Evolutionary conservation across 2,113 vertebrate genomes (phyloP), one percentile per base, ranked within the genome.

Genomic region (Nanger granti): DNA sequence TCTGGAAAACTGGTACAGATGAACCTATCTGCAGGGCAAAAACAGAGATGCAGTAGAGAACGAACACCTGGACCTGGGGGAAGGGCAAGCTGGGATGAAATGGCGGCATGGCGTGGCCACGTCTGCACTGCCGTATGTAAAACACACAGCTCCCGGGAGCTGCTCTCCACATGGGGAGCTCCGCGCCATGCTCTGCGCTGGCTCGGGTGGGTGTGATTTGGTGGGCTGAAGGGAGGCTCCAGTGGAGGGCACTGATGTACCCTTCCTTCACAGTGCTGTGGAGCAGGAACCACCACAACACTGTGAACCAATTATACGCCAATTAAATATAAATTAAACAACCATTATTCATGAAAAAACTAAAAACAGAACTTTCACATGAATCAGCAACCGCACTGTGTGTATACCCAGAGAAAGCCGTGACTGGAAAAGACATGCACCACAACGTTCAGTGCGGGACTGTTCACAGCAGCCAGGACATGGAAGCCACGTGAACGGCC

Each of bases 51-150:
- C 22, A 76, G 73, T 4, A 41, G 37, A 13, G 5, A 41, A 76
- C 3, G 1, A 76, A 41, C 37, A 44, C 13, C 5, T 13, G 37
- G 37, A 37, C 66, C 10, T 12, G n/a, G 20, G 20, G n/a, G 18
- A 37, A 69, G n/a, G 66, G n/a, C 66, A 76, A 13, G 22, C 20
- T 26, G 22, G 37, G 69, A 26, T 26, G 37, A 14, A 13, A 5
- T 13, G 37, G 5, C 1, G 0, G 73, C 2, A 11, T 44, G 22
- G 73, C 5, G 0, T 1, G 26, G 37, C n/a, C 73, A 7, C 3
- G 37, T 26, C 6, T 4, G 7, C 37, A 44, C 73, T 26, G 13
- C 37, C 11, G 3, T 2, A 3, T 4, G 73, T 7, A 5, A 41
- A 14, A 2, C 12, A 52, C 37, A 7, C 11, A 2, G 37, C 73